A percentile compares a stretch with the other conserved stretches of the same genome.
Conservation (phyloP, 2,888 invertebrate genomes). For the Smittia sp. region DNA sequence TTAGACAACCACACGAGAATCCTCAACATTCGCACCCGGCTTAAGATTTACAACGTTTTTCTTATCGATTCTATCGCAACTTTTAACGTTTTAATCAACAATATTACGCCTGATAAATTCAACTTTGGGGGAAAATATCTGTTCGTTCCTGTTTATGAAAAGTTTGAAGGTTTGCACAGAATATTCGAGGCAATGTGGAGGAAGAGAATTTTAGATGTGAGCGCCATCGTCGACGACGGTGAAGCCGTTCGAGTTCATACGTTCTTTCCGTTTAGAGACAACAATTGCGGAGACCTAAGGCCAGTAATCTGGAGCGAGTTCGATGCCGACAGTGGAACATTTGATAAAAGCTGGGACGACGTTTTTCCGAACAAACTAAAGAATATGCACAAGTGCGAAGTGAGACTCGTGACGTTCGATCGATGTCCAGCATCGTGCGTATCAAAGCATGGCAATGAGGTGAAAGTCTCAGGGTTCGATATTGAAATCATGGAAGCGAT, state of each 20-base stretch:
- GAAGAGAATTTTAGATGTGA: background rate
- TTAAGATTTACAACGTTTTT: background rate
- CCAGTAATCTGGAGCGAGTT: background rate
- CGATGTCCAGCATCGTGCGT: background rate
- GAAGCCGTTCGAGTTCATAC: background rate
- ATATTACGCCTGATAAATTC: background rate
- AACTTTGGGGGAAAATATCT: constrained; percentile 5
- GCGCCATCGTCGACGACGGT: background rate
- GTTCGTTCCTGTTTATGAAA: background rate
- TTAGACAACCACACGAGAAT: background rate
- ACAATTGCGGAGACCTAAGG: background rate
- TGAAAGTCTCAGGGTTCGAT: background rate
- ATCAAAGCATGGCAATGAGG: background rate
- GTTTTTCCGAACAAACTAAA: background rate
- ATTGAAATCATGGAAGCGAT: background rate
- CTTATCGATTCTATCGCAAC: background rate
- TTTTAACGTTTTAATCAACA: background rate
- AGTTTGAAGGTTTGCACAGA: background rate
- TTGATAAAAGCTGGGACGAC: background rate
- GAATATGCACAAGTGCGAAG: background rate
- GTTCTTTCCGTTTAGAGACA: background rate
- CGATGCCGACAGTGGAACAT: background rate
- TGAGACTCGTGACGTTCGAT: background rate
- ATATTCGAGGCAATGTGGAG: background rate
- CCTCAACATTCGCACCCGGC: background rate